Percentiles rank a stretch among this genome's conserved stretches.
Evolutionary conservation across 2,797 vertebrate genomes (phyloP).

Genomic region (Pempheris klunzingeri): DNA sequence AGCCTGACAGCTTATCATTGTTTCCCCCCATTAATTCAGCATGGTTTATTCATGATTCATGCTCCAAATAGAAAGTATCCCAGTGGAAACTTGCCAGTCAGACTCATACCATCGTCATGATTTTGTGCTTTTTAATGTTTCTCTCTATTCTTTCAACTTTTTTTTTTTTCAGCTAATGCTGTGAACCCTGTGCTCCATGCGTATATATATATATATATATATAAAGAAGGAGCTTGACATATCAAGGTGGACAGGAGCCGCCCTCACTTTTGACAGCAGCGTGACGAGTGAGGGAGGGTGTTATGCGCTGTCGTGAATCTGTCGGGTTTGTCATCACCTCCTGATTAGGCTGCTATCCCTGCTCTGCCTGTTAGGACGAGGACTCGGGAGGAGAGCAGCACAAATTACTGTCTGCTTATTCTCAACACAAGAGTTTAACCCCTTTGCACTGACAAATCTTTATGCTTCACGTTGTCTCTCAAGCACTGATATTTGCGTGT

Average conservation of each 20-base stretch:
- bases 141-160: neutral
- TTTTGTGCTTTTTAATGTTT: neutral
- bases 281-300: constrained; percentile 51
- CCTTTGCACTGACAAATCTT: neutral
- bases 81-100: constrained; percentile 28
- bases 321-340: constrained; percentile 73
- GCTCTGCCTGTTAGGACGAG: constrained; percentile 58
- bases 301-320: constrained; percentile 61
- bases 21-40: constrained; percentile 33
- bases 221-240: constrained; percentile 40
- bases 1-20: constrained; percentile 20
- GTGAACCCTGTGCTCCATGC: constrained; percentile 2
- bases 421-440: neutral
- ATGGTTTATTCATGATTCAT: constrained; percentile 42
- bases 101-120: neutral
- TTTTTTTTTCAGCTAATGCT: neutral
- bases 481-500: neutral
- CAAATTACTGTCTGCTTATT: neutral
- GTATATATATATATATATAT: neutral
- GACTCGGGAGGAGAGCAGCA: constrained; percentile 5
- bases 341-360: constrained; percentile 65
- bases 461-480: neutral
- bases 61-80: constrained; percentile 27
- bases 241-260: constrained; percentile 67
- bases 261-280: constrained; percentile 60